Evolutionary conservation across 2,888 invertebrate species (phyloP), one percentile per base, ranked within the genome.

Genomic region (Anoncus sp.): DNA sequence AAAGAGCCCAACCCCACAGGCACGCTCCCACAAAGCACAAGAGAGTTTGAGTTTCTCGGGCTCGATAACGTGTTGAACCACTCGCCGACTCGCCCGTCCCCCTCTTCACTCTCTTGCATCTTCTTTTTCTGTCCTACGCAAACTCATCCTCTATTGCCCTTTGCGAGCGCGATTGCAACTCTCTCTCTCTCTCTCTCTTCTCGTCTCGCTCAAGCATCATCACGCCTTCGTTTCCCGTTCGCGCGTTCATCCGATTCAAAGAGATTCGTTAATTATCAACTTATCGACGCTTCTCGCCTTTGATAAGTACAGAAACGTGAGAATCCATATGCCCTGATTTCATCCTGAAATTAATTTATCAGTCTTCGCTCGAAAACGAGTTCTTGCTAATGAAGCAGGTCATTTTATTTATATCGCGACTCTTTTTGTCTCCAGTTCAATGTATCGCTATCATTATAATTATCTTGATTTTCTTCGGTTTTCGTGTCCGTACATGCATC

Each of bases 261-360:
- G 51, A 65, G 69, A 73, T 73, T 73, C 69, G 59, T 77, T 73
- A 73, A 73, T 63, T 73, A 69, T 77, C 63, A 69, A 77, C 62
- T 63, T 73, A 73, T 73, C 77, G 69, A 80, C 81, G 76, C 79
- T 81, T 81, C 81, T 83, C 79, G 82, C 81, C 75, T 79, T 82
- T 81, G 79, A 83, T 75, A 80, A 69, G 43, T 10, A 47, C 40
- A 31, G n/a, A n/a, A n/a, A n/a, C n/a, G n/a, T n/a, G n/a, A n/a
- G n/a, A n/a, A n/a, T n/a, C n/a, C n/a, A n/a, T n/a, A n/a, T n/a
- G n/a, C n/a, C n/a, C n/a, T n/a, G n/a, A n/a, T n/a, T n/a, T n/a
- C n/a, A n/a, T n/a, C n/a, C n/a, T n/a, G n/a, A n/a, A n/a, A n/a
- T n/a, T n/a, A n/a, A n/a, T n/a, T n/a, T n/a, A n/a, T n/a, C n/a